Evolutionary conservation across 2,113 vertebrate genomes (phyloP).

Genomic region (Grallaria varia): DNA sequence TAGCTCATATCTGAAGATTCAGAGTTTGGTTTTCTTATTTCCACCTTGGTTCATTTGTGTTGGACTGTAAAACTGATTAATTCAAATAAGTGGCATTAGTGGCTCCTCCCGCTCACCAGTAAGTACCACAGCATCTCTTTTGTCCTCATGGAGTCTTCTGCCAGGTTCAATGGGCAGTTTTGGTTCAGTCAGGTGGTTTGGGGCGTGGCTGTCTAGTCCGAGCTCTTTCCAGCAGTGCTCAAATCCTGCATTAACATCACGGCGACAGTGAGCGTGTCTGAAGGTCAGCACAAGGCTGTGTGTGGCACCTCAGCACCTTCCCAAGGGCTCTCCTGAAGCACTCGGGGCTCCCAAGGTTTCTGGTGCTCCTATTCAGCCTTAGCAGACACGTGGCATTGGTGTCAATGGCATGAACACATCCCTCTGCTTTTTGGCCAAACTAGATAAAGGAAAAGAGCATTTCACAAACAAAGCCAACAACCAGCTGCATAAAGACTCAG

Average conservation of each 20-base stretch:
- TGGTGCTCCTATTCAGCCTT: neutral
- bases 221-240: neutral
- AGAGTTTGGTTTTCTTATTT: neutral
- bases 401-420: neutral
- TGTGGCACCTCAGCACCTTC: neutral
- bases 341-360: rapidly evolving
- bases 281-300: neutral
- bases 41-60: neutral
- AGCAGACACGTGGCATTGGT: rapidly evolving
- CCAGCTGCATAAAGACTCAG: neutral
- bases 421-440: neutral
- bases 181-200: neutral
- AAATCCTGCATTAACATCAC: neutral
- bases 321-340: neutral
- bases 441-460: neutral
- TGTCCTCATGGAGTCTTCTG: neutral
- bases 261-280: neutral
- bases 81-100: neutral
- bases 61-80: neutral
- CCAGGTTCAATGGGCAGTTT: neutral
- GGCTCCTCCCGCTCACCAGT: neutral
- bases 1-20: neutral
- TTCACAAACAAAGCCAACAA: neutral
- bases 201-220: neutral
- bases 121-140: neutral